Base-by-base conservation (phyloP, 2,888 invertebrate genomes). In the Drosophila leonis region DNA sequence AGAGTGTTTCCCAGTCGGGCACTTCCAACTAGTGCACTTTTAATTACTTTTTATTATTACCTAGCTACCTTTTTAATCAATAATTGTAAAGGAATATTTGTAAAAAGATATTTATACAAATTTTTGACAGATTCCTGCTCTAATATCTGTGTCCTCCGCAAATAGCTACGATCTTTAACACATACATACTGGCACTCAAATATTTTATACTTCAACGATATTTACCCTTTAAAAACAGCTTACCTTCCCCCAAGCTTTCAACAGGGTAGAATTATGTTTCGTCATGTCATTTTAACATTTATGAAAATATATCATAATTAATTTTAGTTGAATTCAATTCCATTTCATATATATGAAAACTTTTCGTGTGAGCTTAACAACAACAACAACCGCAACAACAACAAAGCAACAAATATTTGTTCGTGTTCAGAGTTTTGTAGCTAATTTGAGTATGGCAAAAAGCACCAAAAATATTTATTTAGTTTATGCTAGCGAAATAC, bases 271-370 rank as follows among this genome's bases (percentile, higher is more conserved):
- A 7, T 5, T 20, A n/a, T 37, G 29, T 31, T 65, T 12, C 41
- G 27, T 42, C 44, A 54, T 41, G 46, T 13, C 18, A 7, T 24
- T 33, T 37, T 15, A 24, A 27, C 56, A 60, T 55, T 59, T 63
- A 60, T 57, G 49, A 33, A 44, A 65, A 65, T 59, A 51, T 39
- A 46, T 27, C 27, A 18, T 56, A 65, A 63, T 61, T 72, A 31
- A 20, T 59, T 72, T 64, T 49, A 73, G 65, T 62, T 62, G 48
- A 48, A 77, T 72, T 57, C 48, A 76, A 57, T 76, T 72, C 13
- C 55, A 61, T 49, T 57, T 29, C 33, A 64, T 57, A 63, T 41
- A 18, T 29, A 56, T 56, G 31, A 20, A 33, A 33, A 20, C 31
- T 37, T 12, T 37, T 52, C 10, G 8, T 20, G n/a, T 29, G 35